A percentile compares a stretch with the other conserved stretches of the same genome.
Conservation (phyloP, 2,113 vertebrate species). For the Scolopax mira region DNA sequence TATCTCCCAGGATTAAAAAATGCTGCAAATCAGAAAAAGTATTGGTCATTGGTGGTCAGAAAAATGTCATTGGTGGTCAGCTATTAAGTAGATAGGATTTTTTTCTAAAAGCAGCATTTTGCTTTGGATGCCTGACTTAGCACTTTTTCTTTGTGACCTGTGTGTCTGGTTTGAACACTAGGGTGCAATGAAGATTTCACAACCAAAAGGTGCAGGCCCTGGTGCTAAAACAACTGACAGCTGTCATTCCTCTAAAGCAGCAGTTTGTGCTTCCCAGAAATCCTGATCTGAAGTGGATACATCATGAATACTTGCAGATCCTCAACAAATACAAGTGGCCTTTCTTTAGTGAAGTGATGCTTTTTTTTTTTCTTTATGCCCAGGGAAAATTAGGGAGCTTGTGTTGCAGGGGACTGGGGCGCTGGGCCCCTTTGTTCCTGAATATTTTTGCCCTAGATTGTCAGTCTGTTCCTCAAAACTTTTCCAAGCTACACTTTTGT, state of each 20-base stretch:
- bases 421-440: neutral
- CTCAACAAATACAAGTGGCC: neutral
- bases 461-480: neutral
- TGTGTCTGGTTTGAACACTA: neutral
- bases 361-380: neutral
- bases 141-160: neutral
- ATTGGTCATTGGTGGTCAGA: neutral
- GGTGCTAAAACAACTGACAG: neutral
- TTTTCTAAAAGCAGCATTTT: neutral
- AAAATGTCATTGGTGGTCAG: neutral
- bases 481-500: neutral
- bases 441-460: neutral
- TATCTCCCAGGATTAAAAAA: neutral
- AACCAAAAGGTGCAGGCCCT: neutral
- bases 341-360: neutral
- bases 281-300: rapidly evolving
- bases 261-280: neutral
- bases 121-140: neutral
- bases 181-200: neutral
- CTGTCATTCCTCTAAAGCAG: neutral
- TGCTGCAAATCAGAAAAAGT: neutral
- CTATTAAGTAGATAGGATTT: neutral
- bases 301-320: neutral
- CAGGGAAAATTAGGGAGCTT: neutral
- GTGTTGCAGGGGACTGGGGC: neutral